phyloP scores from a whole-genome alignment of 2,113 vertebrate species.

The Saccopteryx leptura region DNA sequence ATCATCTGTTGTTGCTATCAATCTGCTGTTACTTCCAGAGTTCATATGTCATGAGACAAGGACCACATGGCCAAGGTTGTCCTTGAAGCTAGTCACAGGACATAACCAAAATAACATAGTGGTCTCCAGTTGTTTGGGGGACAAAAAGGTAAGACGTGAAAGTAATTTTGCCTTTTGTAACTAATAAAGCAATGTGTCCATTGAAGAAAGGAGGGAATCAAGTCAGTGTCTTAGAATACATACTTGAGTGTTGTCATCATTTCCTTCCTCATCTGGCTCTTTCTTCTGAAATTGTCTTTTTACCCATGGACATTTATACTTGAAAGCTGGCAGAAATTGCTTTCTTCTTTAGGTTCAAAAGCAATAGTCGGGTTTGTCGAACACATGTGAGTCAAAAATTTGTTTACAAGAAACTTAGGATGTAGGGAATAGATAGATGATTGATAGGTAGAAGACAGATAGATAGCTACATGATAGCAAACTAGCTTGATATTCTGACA shows the following conservation, averaged over 20 bases:
- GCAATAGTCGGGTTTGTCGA: not conserved
- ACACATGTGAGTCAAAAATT: not conserved
- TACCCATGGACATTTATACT: not conserved
- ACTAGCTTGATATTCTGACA: not conserved
- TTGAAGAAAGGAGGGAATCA: not conserved
- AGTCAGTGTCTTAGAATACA: not conserved
- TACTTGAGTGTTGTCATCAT: not conserved
- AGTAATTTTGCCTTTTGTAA: not conserved
- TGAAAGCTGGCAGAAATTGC: not conserved
- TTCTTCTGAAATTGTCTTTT: not conserved
- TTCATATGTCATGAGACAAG: not conserved
- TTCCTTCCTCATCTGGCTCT: not conserved
- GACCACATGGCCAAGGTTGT: not conserved
- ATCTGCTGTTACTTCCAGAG: not conserved
- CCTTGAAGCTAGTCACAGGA: not conserved
- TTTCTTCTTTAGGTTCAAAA: slow-evolving; percentile 7
- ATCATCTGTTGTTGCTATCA: not conserved
- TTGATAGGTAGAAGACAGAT: not conserved
- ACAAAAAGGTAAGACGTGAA: not conserved
- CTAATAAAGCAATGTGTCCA: not conserved
- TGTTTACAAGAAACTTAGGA: not conserved
- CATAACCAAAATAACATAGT: not conserved
- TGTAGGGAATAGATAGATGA: not conserved
- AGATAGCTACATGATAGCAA: not conserved
- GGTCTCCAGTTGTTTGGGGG: not conserved